Conservation (phyloP, 2,797 vertebrate species). For the Lithobates pipiens region DNA sequence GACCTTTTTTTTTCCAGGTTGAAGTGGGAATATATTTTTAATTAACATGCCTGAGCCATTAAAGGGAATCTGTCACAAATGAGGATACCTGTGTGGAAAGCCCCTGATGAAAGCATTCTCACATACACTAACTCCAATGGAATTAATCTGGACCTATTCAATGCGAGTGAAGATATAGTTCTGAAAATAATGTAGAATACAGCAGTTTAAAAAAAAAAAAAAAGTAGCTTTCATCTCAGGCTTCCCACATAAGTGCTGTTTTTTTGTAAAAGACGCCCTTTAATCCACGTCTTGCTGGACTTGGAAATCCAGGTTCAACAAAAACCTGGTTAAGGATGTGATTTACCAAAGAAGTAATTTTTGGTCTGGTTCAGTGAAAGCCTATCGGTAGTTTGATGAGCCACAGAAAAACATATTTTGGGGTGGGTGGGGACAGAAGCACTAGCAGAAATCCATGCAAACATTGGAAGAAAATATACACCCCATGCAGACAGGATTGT, state of each 20-base stretch:
- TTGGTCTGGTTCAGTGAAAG: not conserved
- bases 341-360: not conserved
- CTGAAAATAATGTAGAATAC: too few relatives aligned
- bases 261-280: not conserved
- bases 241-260: not conserved
- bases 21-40: conserved; percentile 43
- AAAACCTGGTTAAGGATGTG: conserved; percentile 13
- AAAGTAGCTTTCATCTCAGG: not conserved
- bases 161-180: not conserved
- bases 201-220: too few relatives aligned
- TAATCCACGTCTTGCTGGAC: not conserved
- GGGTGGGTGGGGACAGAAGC: too few relatives aligned
- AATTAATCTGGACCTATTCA: too few relatives aligned
- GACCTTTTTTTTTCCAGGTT: conserved; percentile 48
- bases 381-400: not conserved
- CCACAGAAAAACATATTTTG: not conserved
- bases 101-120: not conserved
- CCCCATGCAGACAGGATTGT: not conserved
- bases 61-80: conserved; percentile 29
- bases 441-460: too few relatives aligned
- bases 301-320: not conserved
- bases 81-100: not conserved
- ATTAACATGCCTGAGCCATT: conserved; percentile 64
- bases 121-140: too few relatives aligned
- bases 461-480: not conserved